Conservation (phyloP, 2,888 invertebrate genomes). For the Drosophila kanekoi region DNA sequence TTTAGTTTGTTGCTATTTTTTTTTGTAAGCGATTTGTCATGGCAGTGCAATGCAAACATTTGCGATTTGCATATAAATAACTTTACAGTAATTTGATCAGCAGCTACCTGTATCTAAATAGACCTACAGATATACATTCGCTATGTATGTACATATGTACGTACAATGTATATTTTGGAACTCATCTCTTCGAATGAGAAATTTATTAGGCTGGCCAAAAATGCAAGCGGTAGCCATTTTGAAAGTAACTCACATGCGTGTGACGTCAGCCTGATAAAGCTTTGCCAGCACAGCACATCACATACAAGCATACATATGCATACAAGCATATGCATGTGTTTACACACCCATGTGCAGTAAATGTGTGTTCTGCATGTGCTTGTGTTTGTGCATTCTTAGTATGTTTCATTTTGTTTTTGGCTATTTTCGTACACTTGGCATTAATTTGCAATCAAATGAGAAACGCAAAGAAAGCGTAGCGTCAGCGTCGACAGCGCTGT, state of each 20-base stretch:
- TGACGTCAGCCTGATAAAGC: slow-evolving; percentile 64
- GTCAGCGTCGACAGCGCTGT: slow-evolving; percentile 21
- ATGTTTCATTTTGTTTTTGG: slow-evolving; percentile 43
- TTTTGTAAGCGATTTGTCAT: slow-evolving; percentile 40
- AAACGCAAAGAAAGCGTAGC: slow-evolving; percentile 56
- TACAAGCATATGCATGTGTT: slow-evolving; percentile 5
- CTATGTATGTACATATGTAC: neutral
- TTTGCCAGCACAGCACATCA: slow-evolving; percentile 27
- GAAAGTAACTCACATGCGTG: slow-evolving; percentile 54
- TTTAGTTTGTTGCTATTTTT: slow-evolving; percentile 12
- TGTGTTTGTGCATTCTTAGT: slow-evolving; percentile 46
- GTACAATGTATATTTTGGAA: neutral
- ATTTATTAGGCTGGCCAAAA: slow-evolving; percentile 31
- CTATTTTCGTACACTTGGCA: slow-evolving; percentile 71
- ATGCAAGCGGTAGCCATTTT: slow-evolving; percentile 57
- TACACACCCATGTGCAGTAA: neutral
- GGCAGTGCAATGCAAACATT: slow-evolving; percentile 37
- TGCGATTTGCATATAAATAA: slow-evolving; percentile 25
- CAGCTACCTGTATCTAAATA: slow-evolving; percentile 14
- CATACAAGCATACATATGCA: neutral
- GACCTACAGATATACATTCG: slow-evolving; percentile 1
- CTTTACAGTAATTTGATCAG: slow-evolving; percentile 22
- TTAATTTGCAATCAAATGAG: slow-evolving; percentile 64
- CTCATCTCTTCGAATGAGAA: slow-evolving; percentile 20
- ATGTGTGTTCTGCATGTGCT: slow-evolving; percentile 8